A percentile compares a stretch with the other conserved stretches of the same genome.
Evolutionary conservation across 2,888 invertebrate genomes (phyloP).

Genomic region (Alsophila aescularia): DNA sequence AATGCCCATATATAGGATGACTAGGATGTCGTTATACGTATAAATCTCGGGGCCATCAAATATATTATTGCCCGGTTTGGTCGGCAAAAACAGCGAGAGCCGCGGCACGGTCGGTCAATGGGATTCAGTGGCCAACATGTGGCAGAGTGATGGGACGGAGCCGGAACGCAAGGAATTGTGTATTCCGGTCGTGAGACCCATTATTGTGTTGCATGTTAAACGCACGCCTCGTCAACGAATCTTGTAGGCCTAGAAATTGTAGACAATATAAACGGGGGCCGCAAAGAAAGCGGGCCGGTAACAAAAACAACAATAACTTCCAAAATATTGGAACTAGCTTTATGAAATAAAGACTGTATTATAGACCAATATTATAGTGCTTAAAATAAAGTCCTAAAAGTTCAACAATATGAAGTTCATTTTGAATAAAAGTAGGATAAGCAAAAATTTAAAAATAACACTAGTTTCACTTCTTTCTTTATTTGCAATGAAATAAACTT

Average conservation of each 20-base stretch:
- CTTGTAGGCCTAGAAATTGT: constrained; percentile 1
- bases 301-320: no score
- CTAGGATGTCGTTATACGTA: constrained; percentile 37
- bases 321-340: no score
- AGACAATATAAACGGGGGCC: no score
- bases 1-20: constrained; percentile 45
- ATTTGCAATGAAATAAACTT: no score
- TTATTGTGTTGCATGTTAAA: constrained; percentile 11
- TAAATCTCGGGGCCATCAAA: constrained; percentile 38
- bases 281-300: no score
- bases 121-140: constrained; percentile 35
- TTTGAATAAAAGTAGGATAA: no score
- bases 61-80: constrained; percentile 41
- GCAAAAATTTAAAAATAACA: no score
- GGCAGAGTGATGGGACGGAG: constrained; percentile 16
- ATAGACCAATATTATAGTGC: no score
- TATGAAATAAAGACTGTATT: no score
- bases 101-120: constrained; percentile 30
- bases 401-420: no score
- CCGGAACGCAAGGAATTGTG: constrained; percentile 30
- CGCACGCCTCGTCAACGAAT: not conserved
- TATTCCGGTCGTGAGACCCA: constrained; percentile 21
- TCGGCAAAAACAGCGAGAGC: constrained; percentile 26
- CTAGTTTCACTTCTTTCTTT: no score
- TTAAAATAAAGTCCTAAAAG: no score